These are phyloP conservation scores for Brachyhypopomus gauderio DNA, from an alignment of 2,113 vertebrate species.

Conservation along the genomic window DNA sequence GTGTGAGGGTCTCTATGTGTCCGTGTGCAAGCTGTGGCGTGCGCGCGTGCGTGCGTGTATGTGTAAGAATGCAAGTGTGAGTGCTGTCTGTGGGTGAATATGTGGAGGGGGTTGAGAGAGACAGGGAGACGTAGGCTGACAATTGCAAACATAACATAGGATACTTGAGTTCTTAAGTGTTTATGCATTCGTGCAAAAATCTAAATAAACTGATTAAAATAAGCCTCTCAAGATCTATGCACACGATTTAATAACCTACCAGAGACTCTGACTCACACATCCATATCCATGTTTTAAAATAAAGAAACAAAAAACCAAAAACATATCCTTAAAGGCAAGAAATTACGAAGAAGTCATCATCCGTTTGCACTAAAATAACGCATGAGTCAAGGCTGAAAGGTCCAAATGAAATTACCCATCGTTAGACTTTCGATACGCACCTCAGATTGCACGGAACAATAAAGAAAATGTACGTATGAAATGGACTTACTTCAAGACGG, in stretches of 20 bases:
- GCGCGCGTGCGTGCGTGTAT: conserved; percentile 18
- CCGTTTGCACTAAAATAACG: neutral
- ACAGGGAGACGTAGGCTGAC: neutral
- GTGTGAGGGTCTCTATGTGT: neutral
- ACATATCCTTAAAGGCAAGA: too few relatives aligned
- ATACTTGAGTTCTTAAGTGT: conserved; percentile 22
- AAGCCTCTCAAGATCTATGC: neutral
- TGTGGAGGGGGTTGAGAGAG: neutral
- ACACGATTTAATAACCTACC: too few relatives aligned
- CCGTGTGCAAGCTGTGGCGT: neutral
- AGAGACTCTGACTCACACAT: too few relatives aligned
- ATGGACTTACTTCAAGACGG: conserved; percentile 92
- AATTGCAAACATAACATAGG: too few relatives aligned
- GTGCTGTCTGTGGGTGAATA: neutral
- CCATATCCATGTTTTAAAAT: too few relatives aligned
- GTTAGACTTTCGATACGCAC: too few relatives aligned
- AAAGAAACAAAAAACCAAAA: too few relatives aligned
- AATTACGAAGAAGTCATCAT: too few relatives aligned
- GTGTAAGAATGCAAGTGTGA: conserved; percentile 1
- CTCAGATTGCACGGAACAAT: neutral
- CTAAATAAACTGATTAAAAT: too few relatives aligned
- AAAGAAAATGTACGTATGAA: neutral
- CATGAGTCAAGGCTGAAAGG: neutral
- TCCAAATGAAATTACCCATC: too few relatives aligned
- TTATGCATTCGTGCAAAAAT: conserved; percentile 16